Conservation (phyloP, 2,888 invertebrate species). For the Cactoblastis cactorum region DNA sequence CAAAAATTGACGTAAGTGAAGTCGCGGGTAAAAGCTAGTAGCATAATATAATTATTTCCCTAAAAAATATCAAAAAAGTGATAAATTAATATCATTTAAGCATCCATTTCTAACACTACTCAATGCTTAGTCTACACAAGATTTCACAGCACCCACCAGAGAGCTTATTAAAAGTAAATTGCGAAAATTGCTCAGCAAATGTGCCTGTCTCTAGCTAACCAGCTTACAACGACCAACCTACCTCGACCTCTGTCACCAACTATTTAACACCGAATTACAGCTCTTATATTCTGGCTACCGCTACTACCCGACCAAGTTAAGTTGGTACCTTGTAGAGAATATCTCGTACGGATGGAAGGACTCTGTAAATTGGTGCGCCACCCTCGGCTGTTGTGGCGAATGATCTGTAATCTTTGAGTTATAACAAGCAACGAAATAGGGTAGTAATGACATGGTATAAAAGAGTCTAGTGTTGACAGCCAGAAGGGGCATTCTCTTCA, state of each 20-base stretch:
- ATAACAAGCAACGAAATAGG: conserved; percentile 55
- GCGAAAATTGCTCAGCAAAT: conserved; percentile 77
- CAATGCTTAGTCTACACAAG: conserved; percentile 37
- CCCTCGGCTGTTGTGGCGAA: conserved; percentile 44
- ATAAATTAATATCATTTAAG: too few relatives aligned
- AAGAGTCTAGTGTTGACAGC: conserved; percentile 58
- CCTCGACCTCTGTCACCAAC: conserved; percentile 29
- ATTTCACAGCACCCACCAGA: conserved; percentile 60
- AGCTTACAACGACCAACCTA: conserved; percentile 47
- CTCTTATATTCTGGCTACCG: conserved; percentile 22
- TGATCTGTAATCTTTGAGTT: conserved; percentile 71
- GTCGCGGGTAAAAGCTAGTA: too few relatives aligned
- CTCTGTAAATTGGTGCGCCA: conserved; percentile 27
- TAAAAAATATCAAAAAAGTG: too few relatives aligned
- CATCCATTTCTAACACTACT: conserved; percentile 33
- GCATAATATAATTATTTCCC: too few relatives aligned
- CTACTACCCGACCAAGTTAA: conserved; percentile 12
- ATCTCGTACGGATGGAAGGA: conserved; percentile 22
- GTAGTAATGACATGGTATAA: conserved; percentile 67
- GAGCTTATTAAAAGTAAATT: conserved; percentile 77
- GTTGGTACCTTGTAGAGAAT: conserved; percentile 26
- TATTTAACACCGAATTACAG: conserved; percentile 18
- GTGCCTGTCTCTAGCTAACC: conserved; percentile 67
- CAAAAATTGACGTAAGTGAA: too few relatives aligned
- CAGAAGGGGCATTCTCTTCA: conserved; percentile 43